These are phyloP conservation scores for Physeter macrocephalus DNA, from an alignment of 2,113 vertebrate species.

Conservation along the genomic window DNA sequence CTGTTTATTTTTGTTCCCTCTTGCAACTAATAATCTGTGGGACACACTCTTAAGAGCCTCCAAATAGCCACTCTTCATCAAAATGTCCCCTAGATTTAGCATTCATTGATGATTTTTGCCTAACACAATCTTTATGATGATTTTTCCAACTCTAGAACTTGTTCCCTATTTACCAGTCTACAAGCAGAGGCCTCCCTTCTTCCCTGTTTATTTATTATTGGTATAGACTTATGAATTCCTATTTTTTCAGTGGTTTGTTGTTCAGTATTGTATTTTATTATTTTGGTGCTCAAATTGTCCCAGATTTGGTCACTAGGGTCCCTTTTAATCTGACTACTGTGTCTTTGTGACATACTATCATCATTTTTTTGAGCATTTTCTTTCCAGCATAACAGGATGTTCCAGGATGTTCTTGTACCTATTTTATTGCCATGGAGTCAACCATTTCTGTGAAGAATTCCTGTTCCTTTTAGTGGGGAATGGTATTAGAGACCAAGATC, in stretches of 20 bases:
- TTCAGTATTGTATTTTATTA: slow-evolving; percentile 11
- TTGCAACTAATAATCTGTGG: not conserved
- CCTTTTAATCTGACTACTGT: not conserved
- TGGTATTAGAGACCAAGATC: not conserved
- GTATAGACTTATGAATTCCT: not conserved
- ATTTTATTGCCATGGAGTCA: not conserved
- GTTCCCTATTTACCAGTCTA: not conserved
- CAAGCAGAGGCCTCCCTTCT: not conserved
- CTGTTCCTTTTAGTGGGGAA: not conserved
- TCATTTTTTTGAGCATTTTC: not conserved
- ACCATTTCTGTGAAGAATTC: not conserved
- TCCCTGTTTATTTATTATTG: not conserved
- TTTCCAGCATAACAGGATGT: not conserved
- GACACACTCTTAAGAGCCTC: not conserved
- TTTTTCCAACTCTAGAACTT: not conserved
- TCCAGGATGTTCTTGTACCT: not conserved
- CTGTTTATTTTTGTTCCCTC: not conserved
- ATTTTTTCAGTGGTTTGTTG: not conserved
- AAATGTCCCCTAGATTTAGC: slow-evolving; percentile 4
- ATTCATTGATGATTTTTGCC: not conserved
- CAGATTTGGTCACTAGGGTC: not conserved
- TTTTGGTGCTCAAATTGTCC: not conserved
- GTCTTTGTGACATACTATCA: not conserved
- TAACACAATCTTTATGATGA: not conserved
- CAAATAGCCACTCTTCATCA: not conserved